Evolutionary conservation across 2,797 vertebrate species (phyloP), one percentile per base, ranked within the genome.

Genomic region (Labroides dimidiatus): DNA sequence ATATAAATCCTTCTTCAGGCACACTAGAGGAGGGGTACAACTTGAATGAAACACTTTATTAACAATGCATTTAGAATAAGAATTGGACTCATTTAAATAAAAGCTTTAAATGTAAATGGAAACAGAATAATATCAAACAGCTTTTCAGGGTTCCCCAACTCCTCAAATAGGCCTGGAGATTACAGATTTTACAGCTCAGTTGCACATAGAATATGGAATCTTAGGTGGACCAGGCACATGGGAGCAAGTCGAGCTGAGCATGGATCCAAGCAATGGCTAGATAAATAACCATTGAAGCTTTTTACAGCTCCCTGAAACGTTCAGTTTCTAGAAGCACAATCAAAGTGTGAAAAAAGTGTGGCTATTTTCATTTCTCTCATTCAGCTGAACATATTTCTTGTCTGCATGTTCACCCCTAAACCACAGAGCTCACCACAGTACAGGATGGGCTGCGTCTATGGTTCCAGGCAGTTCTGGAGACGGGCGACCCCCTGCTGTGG

Each of bases 1-100:
- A 65, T 72, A 48, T 51, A 48, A 70, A 77, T 45, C 19, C 7
- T 63, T 21, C 39, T 21, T 30, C 20, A 9, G 45, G 24, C 43
- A 45, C 36, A 51, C 55, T 60, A 19, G 21, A 2, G 52, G 13
- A 54, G 14, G 12, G 58, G 42, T 30, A 23, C 1, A 53, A 37
- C 16, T 52, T 53, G 50, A 30, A 37, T 30, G 41, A 53, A 17
- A 17, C 5, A 11, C 11, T 42, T 50, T 56, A 14, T 50, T 36
- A 20, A 58, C 20, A 47, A 8, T 20, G 6, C 13, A 39, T 24
- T 8, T 9, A 6, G 33, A 69, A 23, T 43, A 9, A 45, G 15
- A 3, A 62, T 42, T 19, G 17, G 23, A 36, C 59, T 50, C 1
- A 14, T 62, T 68, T 50, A 51, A 23, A 48, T 39, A 58, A 30